phyloP scores from a whole-genome alignment of 2,797 vertebrate species.

The Neopelma chrysocephalum region DNA sequence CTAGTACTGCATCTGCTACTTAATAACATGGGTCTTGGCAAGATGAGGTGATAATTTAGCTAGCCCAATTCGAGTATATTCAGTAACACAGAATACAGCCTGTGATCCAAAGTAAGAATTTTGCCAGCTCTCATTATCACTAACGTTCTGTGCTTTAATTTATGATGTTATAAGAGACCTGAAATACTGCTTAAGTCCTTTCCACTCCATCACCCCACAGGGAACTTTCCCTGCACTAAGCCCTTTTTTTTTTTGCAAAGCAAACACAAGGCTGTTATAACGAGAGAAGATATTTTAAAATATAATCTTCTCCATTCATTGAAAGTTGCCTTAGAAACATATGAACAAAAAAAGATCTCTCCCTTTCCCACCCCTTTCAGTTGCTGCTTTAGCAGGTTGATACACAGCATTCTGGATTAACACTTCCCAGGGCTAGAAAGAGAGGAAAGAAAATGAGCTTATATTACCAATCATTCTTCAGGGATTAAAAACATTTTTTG shows the following conservation, averaged over 20 bases:
- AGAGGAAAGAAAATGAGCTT: background rate
- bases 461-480: background rate
- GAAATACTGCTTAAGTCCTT: background rate
- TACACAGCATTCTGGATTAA: background rate
- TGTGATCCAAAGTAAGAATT: background rate
- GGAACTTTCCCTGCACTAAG: background rate
- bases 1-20: background rate
- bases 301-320: background rate
- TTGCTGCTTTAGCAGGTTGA: background rate
- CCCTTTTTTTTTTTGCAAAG: accelerated
- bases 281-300: background rate
- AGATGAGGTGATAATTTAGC: background rate
- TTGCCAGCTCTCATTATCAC: background rate
- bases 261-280: background rate
- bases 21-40: background rate
- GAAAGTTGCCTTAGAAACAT: background rate
- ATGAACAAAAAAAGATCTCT: background rate
- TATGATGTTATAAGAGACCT: background rate
- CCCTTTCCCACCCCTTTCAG: background rate
- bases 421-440: background rate
- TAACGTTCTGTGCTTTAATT: background rate
- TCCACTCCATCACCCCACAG: background rate
- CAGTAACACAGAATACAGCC: background rate
- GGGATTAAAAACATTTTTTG: background rate
- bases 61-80: background rate